These are phyloP conservation scores for Sussaba pulchella DNA, from an alignment of 2,888 invertebrate species.

Conservation along the genomic window DNA sequence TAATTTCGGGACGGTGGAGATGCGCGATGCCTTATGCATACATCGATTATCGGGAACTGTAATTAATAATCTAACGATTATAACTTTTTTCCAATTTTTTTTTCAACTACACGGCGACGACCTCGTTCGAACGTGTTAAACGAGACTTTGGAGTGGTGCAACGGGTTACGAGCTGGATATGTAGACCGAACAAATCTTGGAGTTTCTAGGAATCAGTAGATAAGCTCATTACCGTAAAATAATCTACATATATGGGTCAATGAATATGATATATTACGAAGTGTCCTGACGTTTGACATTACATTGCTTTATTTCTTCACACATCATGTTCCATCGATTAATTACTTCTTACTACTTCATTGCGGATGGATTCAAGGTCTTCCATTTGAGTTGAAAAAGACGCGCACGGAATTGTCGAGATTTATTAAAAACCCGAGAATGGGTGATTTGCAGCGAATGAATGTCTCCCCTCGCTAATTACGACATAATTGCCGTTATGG, in stretches of 20 bases:
- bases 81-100: not conserved
- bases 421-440: no score
- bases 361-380: not conserved
- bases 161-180: not conserved
- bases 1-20: not conserved
- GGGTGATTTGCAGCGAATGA: no score
- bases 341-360: not conserved
- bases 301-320: not conserved
- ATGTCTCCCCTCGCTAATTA: no score
- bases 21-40: not conserved
- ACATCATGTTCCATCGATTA: not conserved
- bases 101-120: not conserved
- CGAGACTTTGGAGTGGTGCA: constrained; percentile 1
- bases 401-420: no score
- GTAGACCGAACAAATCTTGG: not conserved
- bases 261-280: not conserved
- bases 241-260: not conserved
- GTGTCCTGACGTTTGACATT: not conserved
- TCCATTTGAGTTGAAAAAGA: not conserved
- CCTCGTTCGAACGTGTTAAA: not conserved
- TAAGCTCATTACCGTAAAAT: not conserved
- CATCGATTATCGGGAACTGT: constrained; percentile 8
- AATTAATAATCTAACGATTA: constrained; percentile 10
- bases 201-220: not conserved
- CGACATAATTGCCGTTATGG: no score